phyloP scores from a whole-genome alignment of 2,797 vertebrate genomes.

The Eleutherodactylus coqui region DNA sequence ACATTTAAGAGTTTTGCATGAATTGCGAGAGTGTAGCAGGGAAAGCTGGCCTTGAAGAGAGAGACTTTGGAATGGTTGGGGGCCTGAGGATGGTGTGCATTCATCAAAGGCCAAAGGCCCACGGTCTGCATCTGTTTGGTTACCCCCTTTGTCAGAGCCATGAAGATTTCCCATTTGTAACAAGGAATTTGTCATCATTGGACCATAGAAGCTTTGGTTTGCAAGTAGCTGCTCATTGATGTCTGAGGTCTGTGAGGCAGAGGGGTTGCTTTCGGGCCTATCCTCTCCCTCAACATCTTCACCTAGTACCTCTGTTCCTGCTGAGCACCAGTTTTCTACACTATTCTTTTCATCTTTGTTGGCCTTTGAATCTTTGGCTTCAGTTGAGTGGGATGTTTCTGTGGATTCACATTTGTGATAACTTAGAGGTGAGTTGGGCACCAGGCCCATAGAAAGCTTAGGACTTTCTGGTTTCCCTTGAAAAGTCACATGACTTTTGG shows the following conservation, averaged over 20 bases:
- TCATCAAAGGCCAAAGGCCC: slow-evolving; percentile 40
- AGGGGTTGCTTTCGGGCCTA: slow-evolving; percentile 50
- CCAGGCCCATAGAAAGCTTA: slow-evolving; percentile 58
- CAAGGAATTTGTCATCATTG: slow-evolving; percentile 57
- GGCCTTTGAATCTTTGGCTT: slow-evolving; percentile 74
- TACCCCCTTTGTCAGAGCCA: slow-evolving; percentile 59
- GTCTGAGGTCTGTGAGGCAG: slow-evolving; percentile 44
- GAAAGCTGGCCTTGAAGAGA: slow-evolving; percentile 74
- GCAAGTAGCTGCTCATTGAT: slow-evolving; percentile 65
- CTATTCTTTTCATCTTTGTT: slow-evolving; percentile 58
- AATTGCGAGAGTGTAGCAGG: slow-evolving; percentile 73
- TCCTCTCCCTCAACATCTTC: slow-evolving; percentile 66
- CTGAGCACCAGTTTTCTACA: slow-evolving; percentile 67
- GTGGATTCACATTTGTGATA: slow-evolving; percentile 67
- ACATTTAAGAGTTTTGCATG: slow-evolving; percentile 77
- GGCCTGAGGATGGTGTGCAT: slow-evolving; percentile 57
- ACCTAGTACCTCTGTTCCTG: slow-evolving; percentile 64
- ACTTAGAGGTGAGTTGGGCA: slow-evolving; percentile 62
- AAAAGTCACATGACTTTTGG: slow-evolving; percentile 46
- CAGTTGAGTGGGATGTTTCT: slow-evolving; percentile 64
- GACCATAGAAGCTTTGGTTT: slow-evolving; percentile 64
- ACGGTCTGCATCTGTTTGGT: slow-evolving; percentile 59
- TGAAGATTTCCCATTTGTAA: slow-evolving; percentile 47
- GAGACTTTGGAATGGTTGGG: slow-evolving; percentile 69
- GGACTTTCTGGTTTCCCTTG: slow-evolving; percentile 56